Percentiles rank a stretch among this genome's conserved stretches.
Conservation (phyloP, 2,888 invertebrate genomes). For the Napeogenes inachia region DNA sequence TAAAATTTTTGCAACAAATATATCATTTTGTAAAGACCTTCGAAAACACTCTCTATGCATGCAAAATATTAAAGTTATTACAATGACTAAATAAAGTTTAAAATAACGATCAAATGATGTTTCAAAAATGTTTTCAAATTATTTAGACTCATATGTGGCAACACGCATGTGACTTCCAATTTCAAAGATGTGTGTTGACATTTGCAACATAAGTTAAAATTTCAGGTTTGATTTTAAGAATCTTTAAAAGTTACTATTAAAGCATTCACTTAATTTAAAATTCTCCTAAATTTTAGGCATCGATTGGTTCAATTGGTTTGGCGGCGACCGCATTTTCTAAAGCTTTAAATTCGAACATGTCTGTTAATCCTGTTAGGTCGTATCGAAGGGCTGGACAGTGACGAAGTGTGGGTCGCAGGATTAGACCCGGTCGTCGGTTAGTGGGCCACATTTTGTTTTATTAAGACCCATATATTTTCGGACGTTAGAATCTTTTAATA, state of each 20-base stretch:
- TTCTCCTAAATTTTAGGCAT: background rate
- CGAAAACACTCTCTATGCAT: too few species aligned
- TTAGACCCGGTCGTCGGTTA: conserved; percentile 33
- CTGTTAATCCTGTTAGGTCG: conserved; percentile 64
- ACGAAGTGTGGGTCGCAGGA: conserved; percentile 49
- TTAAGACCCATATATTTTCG: conserved; percentile 32
- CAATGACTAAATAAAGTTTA: too few species aligned
- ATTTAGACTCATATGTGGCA: too few species aligned
- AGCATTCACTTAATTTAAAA: background rate
- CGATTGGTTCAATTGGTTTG: conserved; percentile 23
- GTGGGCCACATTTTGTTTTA: conserved; percentile 35
- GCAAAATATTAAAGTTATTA: too few species aligned
- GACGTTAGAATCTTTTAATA: conserved; percentile 7
- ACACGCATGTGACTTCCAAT: too few species aligned
- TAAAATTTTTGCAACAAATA: background rate
- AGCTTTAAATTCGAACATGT: conserved; percentile 60
- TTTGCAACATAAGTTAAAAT: too few species aligned
- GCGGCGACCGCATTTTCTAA: conserved; percentile 29
- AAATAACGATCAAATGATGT: too few species aligned
- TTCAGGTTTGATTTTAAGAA: too few species aligned
- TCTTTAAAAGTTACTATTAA: too few species aligned
- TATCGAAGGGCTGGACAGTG: conserved; percentile 56
- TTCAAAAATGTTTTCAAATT: too few species aligned
- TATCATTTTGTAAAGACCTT: too few species aligned
- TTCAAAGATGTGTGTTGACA: too few species aligned